Conservation (phyloP, 2,797 vertebrate species). For the Loris lydekkerianus region DNA sequence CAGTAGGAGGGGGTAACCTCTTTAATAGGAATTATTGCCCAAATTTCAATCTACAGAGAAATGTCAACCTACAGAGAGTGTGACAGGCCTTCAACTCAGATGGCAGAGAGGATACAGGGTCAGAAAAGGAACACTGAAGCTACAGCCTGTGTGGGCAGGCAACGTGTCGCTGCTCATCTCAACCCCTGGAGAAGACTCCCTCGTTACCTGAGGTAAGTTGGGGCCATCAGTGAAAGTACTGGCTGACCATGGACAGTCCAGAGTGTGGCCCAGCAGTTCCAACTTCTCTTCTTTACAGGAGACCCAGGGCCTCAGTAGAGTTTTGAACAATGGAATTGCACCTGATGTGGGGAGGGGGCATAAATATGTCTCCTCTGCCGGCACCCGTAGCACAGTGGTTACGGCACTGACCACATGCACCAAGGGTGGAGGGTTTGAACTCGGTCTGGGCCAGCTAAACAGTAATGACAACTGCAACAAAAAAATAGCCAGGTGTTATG, state of each 20-base stretch:
- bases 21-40: not conserved
- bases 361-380: not conserved
- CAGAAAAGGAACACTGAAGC: not conserved
- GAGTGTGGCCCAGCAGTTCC: not conserved
- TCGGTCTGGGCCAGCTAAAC: too few relatives aligned
- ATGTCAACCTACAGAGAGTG: not conserved
- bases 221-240: not conserved
- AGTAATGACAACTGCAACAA: too few relatives aligned
- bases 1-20: not conserved
- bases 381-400: too few relatives aligned
- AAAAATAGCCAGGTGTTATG: too few relatives aligned
- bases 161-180: rapidly evolving
- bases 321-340: not conserved
- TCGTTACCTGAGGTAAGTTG: constrained; percentile 9
- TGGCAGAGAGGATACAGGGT: rapidly evolving
- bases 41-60: not conserved
- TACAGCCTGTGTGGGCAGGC: not conserved
- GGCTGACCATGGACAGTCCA: not conserved
- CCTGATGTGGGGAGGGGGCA: not conserved
- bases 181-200: not conserved
- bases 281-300: not conserved
- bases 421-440: too few relatives aligned
- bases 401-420: too few relatives aligned
- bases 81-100: not conserved
- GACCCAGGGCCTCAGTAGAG: not conserved